A percentile compares a stretch with the other conserved stretches of the same genome.
Conservation (phyloP, 37 sponge, comb jelly and placozoan species). For the Hexactinellida sp. region DNA sequence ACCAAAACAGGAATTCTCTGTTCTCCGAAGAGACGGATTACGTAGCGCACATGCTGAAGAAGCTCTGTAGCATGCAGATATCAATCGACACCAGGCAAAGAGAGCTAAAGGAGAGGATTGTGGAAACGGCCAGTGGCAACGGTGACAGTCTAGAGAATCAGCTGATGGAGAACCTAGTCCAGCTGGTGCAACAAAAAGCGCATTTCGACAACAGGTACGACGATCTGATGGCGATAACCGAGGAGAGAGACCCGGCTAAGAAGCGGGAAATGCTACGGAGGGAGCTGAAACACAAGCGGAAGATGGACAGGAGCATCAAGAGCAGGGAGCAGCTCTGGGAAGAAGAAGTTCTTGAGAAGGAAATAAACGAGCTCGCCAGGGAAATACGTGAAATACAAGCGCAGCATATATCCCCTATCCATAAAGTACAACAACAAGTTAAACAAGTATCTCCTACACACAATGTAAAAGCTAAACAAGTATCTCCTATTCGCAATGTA, state of each 20-base stretch:
- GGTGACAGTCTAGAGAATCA: not conserved
- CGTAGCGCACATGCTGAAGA: slow-evolving; percentile 9
- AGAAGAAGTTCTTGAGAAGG: not conserved
- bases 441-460: too few relatives aligned
- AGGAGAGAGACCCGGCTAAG: not conserved
- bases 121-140: not conserved
- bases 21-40: not conserved
- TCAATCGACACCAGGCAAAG: not conserved
- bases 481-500: too few relatives aligned
- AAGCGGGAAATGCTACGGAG: not conserved
- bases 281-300: not conserved
- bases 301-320: slow-evolving; percentile 9
- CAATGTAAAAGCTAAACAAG: too few relatives aligned
- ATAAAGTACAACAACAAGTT: too few relatives aligned
- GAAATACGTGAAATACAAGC: not conserved
- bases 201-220: not conserved
- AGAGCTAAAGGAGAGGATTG: not conserved
- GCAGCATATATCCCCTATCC: too few relatives aligned
- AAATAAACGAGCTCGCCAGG: not conserved
- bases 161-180: not conserved
- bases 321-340: not conserved
- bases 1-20: not conserved
- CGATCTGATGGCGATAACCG: not conserved
- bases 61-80: not conserved
- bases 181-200: not conserved